Evolutionary conservation across 2,888 invertebrate species (phyloP), one percentile per base, ranked within the genome.

Genomic region (Dryadula phaetusa): DNA sequence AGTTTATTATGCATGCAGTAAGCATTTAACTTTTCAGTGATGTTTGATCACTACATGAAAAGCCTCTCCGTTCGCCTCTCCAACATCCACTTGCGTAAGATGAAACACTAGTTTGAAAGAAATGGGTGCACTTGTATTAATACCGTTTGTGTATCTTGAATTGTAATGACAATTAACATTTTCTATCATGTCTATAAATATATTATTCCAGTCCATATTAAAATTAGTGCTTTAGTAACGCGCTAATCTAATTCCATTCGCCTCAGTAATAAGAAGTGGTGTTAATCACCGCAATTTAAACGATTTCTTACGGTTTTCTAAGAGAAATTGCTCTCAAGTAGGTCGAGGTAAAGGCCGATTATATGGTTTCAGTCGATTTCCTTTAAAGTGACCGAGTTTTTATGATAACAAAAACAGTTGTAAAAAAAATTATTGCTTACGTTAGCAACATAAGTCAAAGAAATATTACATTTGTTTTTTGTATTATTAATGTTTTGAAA

Each of bases 331-430:
- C 16, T 62, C 69, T 52, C 56, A 49, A 68, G 37, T 52, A 49
- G 62, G 62, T 62, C 53, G 64, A 70, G 64, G 67, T 65, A 53
- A 67, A 70, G 71, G 73, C 65, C 70, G 71, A 73, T 73, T 73
- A 62, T 66, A 66, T 69, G 70, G 69, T 58, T 60, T 40, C 58
- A 62, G 66, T 67, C 64, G 64, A 60, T 65, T 70, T 66, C 37
- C 52, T n/a, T 18, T 37, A 62, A 67, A 70, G 34, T 56, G 44
- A 64, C 62, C 52, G 34, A 32, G 28, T 34, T 53, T 28, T 60
- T 60, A 18, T 18, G 16, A 25, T 44, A 58, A n/a, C 0, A 14
- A 40, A 56, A 42, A n/a, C 44, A 25, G 0, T 12, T 25, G 28
- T 60, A 25, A 25, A 44, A n/a, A 28, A 25, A 18, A 18, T 40